These are phyloP conservation scores for Brevimyrus niger DNA, from an alignment of 2,113 vertebrate species.

Conservation along the genomic window DNA sequence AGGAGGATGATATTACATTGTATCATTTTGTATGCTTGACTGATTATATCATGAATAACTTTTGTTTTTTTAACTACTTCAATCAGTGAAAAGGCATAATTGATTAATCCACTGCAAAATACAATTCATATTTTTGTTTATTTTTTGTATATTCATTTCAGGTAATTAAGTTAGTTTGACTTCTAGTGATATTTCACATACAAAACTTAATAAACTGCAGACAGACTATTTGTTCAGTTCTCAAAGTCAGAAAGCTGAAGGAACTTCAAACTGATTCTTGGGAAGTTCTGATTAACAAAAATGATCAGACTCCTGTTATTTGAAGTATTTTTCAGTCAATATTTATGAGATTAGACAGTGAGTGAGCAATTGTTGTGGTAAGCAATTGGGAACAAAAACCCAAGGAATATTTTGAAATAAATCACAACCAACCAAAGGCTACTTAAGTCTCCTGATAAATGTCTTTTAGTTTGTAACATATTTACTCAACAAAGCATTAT, in stretches of 20 bases:
- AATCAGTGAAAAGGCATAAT: not conserved
- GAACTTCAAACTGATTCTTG: not conserved
- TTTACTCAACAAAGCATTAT: not conserved
- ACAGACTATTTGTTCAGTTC: not conserved
- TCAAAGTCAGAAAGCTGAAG: slow-evolving; percentile 6
- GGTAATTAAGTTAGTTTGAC: not conserved
- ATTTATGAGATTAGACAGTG: not conserved
- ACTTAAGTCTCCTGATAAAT: not conserved
- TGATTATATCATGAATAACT: not conserved
- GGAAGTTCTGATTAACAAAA: not conserved
- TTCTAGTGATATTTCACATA: not conserved
- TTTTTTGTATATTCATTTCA: not conserved
- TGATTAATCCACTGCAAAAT: not conserved
- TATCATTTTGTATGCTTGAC: not conserved
- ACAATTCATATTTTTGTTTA: not conserved
- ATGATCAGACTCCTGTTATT: not conserved
- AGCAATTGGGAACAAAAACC: not conserved
- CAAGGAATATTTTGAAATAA: not conserved
- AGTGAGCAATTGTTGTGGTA: not conserved
- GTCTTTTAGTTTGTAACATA: not conserved
- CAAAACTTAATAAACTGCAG: not conserved
- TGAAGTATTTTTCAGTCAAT: not conserved
- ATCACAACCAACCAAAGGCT: not conserved
- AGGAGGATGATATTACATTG: not conserved
- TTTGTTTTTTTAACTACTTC: not conserved